phyloP scores from a whole-genome alignment of 92 coral and sea anemone genomes.

The Muricea muricata region DNA sequence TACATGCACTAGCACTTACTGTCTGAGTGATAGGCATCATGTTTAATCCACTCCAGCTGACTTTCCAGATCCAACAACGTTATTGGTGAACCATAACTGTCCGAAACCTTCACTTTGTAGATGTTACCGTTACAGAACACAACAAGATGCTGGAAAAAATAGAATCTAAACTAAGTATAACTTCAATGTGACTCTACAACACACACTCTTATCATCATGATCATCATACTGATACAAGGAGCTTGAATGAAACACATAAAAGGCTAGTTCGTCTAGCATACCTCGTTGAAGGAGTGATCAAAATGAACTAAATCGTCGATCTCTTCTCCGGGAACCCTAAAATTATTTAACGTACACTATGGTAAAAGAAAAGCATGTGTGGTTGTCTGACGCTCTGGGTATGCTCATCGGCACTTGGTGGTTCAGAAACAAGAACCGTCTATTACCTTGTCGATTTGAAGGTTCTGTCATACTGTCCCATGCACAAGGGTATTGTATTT shows the following conservation, averaged over 20 bases:
- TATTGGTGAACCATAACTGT: slow-evolving; percentile 77
- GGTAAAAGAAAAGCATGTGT: not conserved
- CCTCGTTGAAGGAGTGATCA: slow-evolving; percentile 89
- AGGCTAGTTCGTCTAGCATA: slow-evolving; percentile 2
- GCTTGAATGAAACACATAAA: too few species aligned
- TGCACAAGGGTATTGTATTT: slow-evolving; percentile 90
- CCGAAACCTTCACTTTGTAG: slow-evolving; percentile 79
- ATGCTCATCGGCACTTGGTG: too few species aligned
- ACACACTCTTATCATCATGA: not conserved
- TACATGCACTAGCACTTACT: slow-evolving; percentile 55
- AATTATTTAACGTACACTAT: not conserved
- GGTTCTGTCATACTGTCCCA: slow-evolving; percentile 95
- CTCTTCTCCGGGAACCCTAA: slow-evolving; percentile 87
- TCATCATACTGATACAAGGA: too few species aligned
- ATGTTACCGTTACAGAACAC: slow-evolving; percentile 86
- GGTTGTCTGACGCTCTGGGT: not conserved
- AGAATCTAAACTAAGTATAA: not conserved
- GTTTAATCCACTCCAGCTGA: slow-evolving; percentile 95
- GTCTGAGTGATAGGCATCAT: slow-evolving; percentile 95
- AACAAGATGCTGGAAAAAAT: slow-evolving; percentile 69
- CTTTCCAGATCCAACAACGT: slow-evolving; percentile 89
- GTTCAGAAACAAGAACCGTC: too few species aligned
- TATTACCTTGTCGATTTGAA: slow-evolving; percentile 97
- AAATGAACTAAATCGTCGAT: slow-evolving; percentile 89
- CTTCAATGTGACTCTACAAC: not conserved